Evolutionary conservation across 2,888 invertebrate genomes (phyloP).

Genomic region (Chironomus tentans): DNA sequence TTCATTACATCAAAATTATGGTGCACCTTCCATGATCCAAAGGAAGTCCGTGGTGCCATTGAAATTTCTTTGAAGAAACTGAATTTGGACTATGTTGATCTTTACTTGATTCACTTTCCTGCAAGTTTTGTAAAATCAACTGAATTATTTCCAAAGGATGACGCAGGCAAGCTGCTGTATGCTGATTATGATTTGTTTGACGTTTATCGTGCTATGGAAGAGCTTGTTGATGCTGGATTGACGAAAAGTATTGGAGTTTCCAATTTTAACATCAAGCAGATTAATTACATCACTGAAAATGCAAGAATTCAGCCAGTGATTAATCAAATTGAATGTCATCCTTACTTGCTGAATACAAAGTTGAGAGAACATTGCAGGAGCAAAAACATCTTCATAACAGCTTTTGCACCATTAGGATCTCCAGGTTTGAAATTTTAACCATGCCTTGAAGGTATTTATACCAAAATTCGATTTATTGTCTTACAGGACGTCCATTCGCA

Average conservation of each 20-base stretch:
- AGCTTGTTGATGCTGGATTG: conserved; percentile 53
- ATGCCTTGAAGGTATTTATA: too few species aligned
- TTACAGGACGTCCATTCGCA: conserved; percentile 34
- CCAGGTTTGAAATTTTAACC: conserved; percentile 43
- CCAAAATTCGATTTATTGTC: neutral
- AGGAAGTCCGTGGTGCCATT: conserved; percentile 59
- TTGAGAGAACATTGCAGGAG: conserved; percentile 56
- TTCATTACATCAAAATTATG: conserved; percentile 62
- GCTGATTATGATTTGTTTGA: conserved; percentile 57
- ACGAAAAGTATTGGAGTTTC: conserved; percentile 57
- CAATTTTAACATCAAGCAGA: conserved; percentile 63
- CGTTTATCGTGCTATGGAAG: conserved; percentile 65
- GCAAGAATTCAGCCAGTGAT: conserved; percentile 50
- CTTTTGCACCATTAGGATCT: conserved; percentile 68
- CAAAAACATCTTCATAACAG: conserved; percentile 53
- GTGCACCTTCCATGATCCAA: conserved; percentile 78
- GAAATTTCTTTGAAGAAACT: conserved; percentile 56
- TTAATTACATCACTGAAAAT: conserved; percentile 50
- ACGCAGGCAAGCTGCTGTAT: conserved; percentile 44
- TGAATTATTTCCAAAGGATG: conserved; percentile 49
- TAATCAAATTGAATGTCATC: conserved; percentile 66
- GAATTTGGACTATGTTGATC: conserved; percentile 62
- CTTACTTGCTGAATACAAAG: conserved; percentile 56
- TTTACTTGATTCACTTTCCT: conserved; percentile 82
- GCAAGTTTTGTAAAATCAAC: conserved; percentile 51